These are phyloP conservation scores for Leuciscus idus DNA, from an alignment of 2,113 vertebrate species.

Conservation along the genomic window DNA sequence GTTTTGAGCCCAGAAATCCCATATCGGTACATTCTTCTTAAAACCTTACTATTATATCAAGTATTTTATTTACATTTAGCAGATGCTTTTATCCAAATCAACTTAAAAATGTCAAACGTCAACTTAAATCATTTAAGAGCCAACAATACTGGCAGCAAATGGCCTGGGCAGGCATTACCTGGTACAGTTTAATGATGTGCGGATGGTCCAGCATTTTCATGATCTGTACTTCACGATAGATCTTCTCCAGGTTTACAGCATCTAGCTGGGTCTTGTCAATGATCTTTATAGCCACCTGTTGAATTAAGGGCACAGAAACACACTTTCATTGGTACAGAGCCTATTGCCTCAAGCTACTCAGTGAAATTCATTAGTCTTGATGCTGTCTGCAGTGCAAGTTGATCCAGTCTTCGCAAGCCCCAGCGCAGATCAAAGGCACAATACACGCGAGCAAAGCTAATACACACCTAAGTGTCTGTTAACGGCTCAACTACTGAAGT, in stretches of 20 bases:
- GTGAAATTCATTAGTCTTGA: slow-evolving; percentile 12
- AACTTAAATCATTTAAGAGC: background rate
- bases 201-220: slow-evolving; percentile 98
- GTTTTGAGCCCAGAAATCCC: background rate
- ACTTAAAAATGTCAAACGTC: background rate
- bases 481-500: background rate
- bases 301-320: slow-evolving; percentile 59
- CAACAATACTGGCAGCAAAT: background rate
- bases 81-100: background rate
- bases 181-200: slow-evolving; percentile 98
- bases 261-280: slow-evolving; percentile 98
- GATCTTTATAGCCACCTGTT: slow-evolving; percentile 98
- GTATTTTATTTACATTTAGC: background rate
- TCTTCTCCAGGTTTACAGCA: slow-evolving; percentile 96
- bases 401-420: slow-evolving; percentile 32
- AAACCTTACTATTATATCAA: background rate
- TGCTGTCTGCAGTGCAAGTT: background rate
- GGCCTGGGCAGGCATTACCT: slow-evolving; percentile 75
- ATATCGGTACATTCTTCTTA: slow-evolving; percentile 36
- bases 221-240: slow-evolving; percentile 97
- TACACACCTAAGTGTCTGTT: slow-evolving; percentile 9
- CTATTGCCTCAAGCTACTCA: background rate
- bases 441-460: background rate
- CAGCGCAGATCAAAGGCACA: slow-evolving; percentile 13
- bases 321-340: slow-evolving; percentile 27